Evolutionary conservation across 2,797 vertebrate species (phyloP).

Genomic region (Rhinatrema bivittatum): DNA sequence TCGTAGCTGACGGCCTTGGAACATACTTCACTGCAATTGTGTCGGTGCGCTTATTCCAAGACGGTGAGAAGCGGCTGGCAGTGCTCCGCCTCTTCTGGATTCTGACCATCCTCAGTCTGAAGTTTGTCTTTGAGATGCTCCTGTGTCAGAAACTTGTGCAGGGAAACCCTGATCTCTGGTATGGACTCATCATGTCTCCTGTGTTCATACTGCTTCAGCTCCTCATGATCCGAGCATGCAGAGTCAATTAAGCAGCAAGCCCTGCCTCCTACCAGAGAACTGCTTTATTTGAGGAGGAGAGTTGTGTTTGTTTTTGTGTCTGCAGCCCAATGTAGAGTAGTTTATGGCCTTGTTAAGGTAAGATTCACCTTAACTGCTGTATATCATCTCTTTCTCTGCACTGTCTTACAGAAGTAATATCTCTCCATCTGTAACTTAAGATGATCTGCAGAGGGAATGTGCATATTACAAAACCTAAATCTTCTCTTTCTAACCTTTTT

Average conservation of each 20-base stretch:
- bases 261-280: too few relatives aligned
- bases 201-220: constrained; percentile 94
- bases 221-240: constrained; percentile 93
- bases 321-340: too few relatives aligned
- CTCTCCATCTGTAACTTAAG: too few relatives aligned
- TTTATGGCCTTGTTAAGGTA: too few relatives aligned
- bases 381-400: too few relatives aligned
- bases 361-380: too few relatives aligned
- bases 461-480: too few relatives aligned
- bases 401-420: too few relatives aligned
- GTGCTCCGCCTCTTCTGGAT: constrained; percentile 95
- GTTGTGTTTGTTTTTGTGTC: too few relatives aligned
- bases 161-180: constrained; percentile 84
- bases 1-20: constrained; percentile 92
- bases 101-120: constrained; percentile 91
- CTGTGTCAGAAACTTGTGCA: constrained; percentile 93
- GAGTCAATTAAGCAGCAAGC: constrained; percentile 90
- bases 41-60: constrained; percentile 92
- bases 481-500: too few relatives aligned
- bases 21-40: constrained; percentile 96
- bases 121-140: constrained; percentile 95
- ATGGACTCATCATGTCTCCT: constrained; percentile 86
- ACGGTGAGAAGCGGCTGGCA: constrained; percentile 89
- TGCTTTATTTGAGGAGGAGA: too few relatives aligned
- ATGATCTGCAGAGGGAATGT: too few relatives aligned